phyloP scores from a whole-genome alignment of 2,888 invertebrate genomes.

The Conops quadrifasciatus region DNA sequence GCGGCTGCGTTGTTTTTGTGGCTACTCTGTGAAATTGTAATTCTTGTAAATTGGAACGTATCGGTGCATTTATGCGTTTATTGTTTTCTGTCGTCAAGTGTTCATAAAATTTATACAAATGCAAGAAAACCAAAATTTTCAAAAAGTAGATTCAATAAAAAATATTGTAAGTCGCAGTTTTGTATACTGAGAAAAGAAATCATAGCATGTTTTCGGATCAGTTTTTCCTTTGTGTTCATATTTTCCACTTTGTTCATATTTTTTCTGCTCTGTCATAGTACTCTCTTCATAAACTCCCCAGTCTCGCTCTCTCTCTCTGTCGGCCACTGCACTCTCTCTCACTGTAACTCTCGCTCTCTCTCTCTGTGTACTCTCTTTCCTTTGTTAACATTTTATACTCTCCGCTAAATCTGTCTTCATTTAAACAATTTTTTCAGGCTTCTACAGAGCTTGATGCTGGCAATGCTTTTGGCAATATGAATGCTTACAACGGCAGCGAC shows the following conservation, averaged over 20 bases:
- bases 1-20: neutral
- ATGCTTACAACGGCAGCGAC: neutral
- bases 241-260: too few species aligned
- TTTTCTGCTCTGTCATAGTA: too few species aligned
- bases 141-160: neutral
- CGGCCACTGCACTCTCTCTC: neutral
- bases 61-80: neutral
- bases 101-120: neutral
- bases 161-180: neutral
- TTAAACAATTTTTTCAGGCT: neutral
- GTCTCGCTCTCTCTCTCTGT: neutral
- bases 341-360: neutral
- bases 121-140: neutral
- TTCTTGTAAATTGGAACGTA: neutral
- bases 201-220: too few species aligned
- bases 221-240: too few species aligned
- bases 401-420: neutral
- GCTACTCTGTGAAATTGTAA: neutral
- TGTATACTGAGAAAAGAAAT: neutral
- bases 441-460: slow-evolving; percentile 14
- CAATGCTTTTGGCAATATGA: slow-evolving; percentile 15
- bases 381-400: neutral
- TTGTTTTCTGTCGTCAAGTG: neutral
- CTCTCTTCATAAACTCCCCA: too few species aligned
- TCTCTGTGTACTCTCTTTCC: neutral